Evolutionary conservation across 2,888 invertebrate genomes (phyloP), one percentile per base, ranked within the genome.

Genomic region (Sesia bembeciformis): DNA sequence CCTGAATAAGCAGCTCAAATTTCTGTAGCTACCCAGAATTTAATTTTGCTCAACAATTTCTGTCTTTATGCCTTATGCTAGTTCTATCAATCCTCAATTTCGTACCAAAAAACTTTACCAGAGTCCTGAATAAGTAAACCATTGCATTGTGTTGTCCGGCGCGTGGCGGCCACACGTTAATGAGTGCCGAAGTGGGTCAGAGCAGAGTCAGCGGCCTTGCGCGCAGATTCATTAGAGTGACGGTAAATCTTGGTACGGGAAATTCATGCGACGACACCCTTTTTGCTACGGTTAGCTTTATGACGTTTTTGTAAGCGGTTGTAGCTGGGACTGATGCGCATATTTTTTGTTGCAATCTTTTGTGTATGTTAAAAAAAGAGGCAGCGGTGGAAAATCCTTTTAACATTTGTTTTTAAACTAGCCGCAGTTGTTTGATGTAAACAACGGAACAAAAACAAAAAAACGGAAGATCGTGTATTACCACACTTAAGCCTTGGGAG

Each of bases 131-230:
- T 79, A 76, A 76, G 74, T 79, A 78, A 78, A 69, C 70, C 72
- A 67, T 68, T 70, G 73, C 74, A 76, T 78, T 76, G 76, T 77
- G 75, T 68, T 72, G 70, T 70, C 77, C 70, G 53, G 53, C 50
- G 76, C 74, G 67, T 64, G 75, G 77, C 77, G 78, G 78, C 73
- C 76, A 69, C 76, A 76, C 81, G 74, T 77, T 84, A 84, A 84
- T 84, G 84, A 84, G 80, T 63, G 65, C 60, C 60, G 51, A 57
- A 55, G 51, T 57, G 54, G 57, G 57, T 55, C 57, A 50, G 50
- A 46, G 52, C 56, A 58, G 61, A 64, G 66, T 62, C 66, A 60
- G 62, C 64, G 60, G 60, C 62, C 64, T 59, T 43, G 55, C 54
- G 55, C 62, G 60, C 60, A 59, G 65, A 61, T 68, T 65, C 60